phyloP scores from a whole-genome alignment of 2,113 vertebrate genomes.

The Uria lomvia region DNA sequence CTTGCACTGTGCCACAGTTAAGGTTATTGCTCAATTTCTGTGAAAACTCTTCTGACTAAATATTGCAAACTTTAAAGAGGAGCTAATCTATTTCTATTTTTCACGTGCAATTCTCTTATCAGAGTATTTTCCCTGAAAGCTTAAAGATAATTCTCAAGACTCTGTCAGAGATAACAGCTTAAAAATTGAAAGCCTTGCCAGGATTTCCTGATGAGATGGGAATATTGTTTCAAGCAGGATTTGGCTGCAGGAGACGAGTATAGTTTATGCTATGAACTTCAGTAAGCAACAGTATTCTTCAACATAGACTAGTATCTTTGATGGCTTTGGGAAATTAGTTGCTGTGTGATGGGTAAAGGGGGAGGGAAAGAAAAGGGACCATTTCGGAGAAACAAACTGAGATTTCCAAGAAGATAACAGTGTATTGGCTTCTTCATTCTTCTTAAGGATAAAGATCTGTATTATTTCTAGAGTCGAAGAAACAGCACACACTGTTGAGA shows the following conservation, averaged over 20 bases:
- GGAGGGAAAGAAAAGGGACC: background rate
- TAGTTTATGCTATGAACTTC: background rate
- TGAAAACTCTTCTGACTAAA: background rate
- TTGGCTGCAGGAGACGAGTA: background rate
- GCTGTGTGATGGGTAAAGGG: background rate
- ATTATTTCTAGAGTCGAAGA: background rate
- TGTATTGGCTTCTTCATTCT: background rate
- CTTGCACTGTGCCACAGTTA: background rate
- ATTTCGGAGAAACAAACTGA: background rate
- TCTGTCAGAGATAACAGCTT: background rate
- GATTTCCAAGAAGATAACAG: background rate
- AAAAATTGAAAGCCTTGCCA: background rate
- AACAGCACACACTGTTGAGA: background rate
- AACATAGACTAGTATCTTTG: background rate
- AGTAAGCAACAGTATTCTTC: background rate
- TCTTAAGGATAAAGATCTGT: background rate
- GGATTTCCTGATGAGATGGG: background rate
- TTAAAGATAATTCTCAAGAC: background rate
- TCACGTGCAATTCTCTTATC: background rate
- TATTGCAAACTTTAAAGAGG: background rate
- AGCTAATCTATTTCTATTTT: background rate
- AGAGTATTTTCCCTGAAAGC: background rate
- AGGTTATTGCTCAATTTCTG: background rate
- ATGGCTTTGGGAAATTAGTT: background rate
- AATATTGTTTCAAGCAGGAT: background rate